A percentile compares a stretch with the other conserved stretches of the same genome.
These are phyloP conservation scores for Nautilus pompilius DNA, from an alignment of 1,140 invertebrate genomes.

Conservation along the genomic window DNA sequence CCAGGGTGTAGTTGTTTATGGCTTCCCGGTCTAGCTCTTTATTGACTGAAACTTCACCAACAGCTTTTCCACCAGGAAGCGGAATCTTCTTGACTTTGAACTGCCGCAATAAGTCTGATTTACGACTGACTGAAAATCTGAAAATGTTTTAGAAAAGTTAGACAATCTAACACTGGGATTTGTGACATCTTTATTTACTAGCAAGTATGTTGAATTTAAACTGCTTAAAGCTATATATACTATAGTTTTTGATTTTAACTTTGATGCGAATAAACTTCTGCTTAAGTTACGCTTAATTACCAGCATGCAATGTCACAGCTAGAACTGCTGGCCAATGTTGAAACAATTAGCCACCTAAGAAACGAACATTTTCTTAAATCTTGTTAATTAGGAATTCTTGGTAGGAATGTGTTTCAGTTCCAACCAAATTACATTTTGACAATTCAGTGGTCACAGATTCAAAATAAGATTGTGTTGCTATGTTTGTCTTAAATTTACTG, in stretches of 20 bases:
- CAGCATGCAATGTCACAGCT: constrained; percentile 17
- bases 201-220: constrained; percentile 11
- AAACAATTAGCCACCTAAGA: no score
- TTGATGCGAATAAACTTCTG: constrained; percentile 30
- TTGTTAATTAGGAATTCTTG: no score
- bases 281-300: constrained; percentile 34
- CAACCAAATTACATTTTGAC: no score
- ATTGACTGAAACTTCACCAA: constrained; percentile 89
- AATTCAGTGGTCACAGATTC: no score
- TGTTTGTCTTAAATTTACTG: no score
- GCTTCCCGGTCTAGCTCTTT: constrained; percentile 73
- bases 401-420: no score
- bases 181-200: neutral
- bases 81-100: constrained; percentile 77
- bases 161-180: no score
- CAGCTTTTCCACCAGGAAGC: constrained; percentile 86
- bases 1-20: constrained; percentile 75
- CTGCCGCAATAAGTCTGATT: constrained; percentile 3
- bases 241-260: constrained; percentile 25
- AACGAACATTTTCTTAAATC: no score
- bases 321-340: no score
- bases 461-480: no score
- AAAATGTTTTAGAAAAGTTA: no score
- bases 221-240: no score
- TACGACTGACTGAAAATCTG: neutral